These are phyloP conservation scores for Champsocephalus gunnari DNA, from an alignment of 2,797 vertebrate genomes.

Conservation along the genomic window DNA sequence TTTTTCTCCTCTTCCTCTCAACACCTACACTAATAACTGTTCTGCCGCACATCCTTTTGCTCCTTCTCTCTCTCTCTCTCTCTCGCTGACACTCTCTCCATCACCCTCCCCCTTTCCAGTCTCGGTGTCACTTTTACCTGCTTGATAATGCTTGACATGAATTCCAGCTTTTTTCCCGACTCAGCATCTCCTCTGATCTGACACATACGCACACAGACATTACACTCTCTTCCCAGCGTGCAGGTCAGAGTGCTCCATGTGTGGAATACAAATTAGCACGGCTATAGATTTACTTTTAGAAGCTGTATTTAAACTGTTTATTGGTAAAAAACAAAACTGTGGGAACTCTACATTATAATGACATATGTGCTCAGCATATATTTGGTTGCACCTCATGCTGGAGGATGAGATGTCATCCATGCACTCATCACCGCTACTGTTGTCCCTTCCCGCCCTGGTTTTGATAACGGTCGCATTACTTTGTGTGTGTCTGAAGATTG, in stretches of 20 bases:
- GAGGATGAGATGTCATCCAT: constrained; percentile 11
- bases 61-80: not conserved
- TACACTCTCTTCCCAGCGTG: constrained; percentile 28
- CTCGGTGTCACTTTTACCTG: constrained; percentile 34
- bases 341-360: constrained; percentile 9
- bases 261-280: constrained; percentile 63
- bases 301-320: constrained; percentile 12
- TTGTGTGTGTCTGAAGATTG: constrained; percentile 50
- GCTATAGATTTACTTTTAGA: constrained; percentile 42
- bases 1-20: not conserved
- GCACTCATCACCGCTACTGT: not conserved
- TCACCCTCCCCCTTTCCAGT: not conserved
- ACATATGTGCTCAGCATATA: not conserved
- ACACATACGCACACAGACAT: constrained; percentile 27
- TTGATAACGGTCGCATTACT: constrained; percentile 28
- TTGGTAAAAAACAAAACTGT: constrained; percentile 6
- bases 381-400: not conserved
- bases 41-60: too few species aligned
- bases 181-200: constrained; percentile 64
- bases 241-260: constrained; percentile 34
- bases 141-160: constrained; percentile 59
- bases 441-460: constrained; percentile 34
- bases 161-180: constrained; percentile 45
- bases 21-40: not conserved
- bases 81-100: not conserved